These are phyloP conservation scores for Anhinga rufa DNA, from an alignment of 2,113 vertebrate species.

Conservation along the genomic window DNA sequence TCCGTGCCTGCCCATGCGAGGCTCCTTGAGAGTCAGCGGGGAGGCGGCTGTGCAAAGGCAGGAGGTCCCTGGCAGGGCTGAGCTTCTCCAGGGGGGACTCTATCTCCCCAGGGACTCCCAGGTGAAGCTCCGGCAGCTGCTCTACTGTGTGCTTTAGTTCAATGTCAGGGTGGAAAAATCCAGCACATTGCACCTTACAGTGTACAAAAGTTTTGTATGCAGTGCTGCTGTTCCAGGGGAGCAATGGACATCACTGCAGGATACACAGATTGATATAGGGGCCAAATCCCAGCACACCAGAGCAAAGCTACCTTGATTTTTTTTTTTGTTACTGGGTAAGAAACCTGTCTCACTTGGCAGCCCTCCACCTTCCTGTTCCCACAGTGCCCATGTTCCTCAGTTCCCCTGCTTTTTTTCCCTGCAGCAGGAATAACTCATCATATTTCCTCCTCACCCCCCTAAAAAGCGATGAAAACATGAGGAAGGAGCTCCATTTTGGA, in stretches of 20 bases:
- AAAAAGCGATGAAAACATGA: not conserved
- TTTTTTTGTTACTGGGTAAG: not conserved
- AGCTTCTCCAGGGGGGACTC: not conserved
- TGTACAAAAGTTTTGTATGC: not conserved
- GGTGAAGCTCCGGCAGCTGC: not conserved
- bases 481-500: not conserved
- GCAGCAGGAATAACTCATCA: not conserved
- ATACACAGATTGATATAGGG: not conserved
- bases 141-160: not conserved
- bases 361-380: not conserved
- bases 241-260: not conserved
- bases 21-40: not conserved
- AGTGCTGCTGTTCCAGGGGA: not conserved
- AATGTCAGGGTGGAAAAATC: not conserved
- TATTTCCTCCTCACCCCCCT: not conserved
- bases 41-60: not conserved
- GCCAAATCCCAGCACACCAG: not conserved
- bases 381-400: not conserved
- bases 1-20: not conserved
- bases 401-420: not conserved
- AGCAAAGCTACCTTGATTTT: not conserved
- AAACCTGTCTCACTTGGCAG: not conserved
- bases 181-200: not conserved
- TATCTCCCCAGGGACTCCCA: not conserved
- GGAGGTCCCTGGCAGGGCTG: not conserved